These are phyloP conservation scores for Oreochromis aureus DNA, from an alignment of 2,113 vertebrate species.

Conservation along the genomic window DNA sequence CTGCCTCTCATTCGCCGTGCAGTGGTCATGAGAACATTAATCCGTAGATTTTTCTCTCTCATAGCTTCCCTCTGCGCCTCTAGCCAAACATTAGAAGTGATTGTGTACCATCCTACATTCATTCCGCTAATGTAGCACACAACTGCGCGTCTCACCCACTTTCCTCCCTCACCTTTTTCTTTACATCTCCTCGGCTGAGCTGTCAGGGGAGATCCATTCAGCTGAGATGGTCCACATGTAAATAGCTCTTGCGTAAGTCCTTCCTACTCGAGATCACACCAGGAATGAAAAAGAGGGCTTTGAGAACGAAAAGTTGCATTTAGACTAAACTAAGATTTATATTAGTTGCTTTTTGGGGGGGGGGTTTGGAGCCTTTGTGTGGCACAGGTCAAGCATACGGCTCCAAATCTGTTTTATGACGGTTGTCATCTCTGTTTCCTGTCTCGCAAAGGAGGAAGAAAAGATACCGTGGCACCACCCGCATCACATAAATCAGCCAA, in stretches of 20 bases:
- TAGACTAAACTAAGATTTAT: constrained; percentile 8
- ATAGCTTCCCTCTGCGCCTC: constrained; percentile 5
- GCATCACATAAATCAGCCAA: constrained; percentile 53
- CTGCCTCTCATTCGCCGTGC: not conserved
- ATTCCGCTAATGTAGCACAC: constrained; percentile 43
- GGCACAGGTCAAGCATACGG: not conserved
- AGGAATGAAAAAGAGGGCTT: not conserved
- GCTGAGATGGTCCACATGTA: constrained; percentile 20
- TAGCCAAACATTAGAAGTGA: constrained; percentile 22
- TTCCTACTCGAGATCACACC: constrained; percentile 25
- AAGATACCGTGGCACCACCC: constrained; percentile 16
- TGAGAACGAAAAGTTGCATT: not conserved
- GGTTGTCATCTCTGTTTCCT: constrained; percentile 8
- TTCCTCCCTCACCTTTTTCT: not conserved
- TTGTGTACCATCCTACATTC: constrained; percentile 20
- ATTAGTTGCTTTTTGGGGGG: not conserved
- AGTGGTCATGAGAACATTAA: constrained; percentile 22
- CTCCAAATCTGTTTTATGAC: not conserved
- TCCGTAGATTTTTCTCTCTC: constrained; percentile 2
- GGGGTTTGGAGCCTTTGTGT: not conserved
- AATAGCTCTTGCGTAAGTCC: constrained; percentile 34
- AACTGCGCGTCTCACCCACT: not conserved
- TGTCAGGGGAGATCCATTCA: constrained; percentile 38
- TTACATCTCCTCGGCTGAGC: not conserved
- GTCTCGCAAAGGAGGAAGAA: constrained; percentile 18